These are phyloP conservation scores for Chionomys nivalis DNA, from an alignment of 2,113 vertebrate species.

Conservation along the genomic window DNA sequence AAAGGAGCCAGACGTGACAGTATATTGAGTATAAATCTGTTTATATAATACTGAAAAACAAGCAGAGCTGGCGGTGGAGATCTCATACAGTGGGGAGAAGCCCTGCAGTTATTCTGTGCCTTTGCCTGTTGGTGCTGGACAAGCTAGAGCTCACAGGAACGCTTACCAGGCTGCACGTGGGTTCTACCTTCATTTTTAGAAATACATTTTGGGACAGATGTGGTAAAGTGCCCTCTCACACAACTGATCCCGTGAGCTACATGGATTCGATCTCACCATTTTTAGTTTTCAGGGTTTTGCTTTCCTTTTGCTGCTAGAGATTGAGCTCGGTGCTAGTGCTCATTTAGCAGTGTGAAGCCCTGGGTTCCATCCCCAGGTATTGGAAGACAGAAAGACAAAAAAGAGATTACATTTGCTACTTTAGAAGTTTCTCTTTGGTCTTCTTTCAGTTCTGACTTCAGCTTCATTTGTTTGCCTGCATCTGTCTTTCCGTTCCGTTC, in stretches of 20 bases:
- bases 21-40: not conserved
- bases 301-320: not conserved
- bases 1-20: not conserved
- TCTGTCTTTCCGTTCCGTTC: not conserved
- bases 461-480: not conserved
- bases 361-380: not conserved
- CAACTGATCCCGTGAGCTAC: not conserved
- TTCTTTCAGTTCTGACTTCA: constrained; percentile 31
- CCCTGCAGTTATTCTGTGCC: not conserved
- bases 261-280: not conserved
- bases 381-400: not conserved
- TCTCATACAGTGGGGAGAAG: not conserved
- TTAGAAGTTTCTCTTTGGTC: not conserved
- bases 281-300: not conserved
- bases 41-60: not conserved
- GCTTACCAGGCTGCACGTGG: not conserved
- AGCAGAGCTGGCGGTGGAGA: not conserved
- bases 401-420: not conserved
- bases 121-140: not conserved
- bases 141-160: not conserved
- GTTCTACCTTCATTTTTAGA: not conserved
- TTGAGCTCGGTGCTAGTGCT: not conserved
- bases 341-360: not conserved
- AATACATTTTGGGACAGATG: not conserved
- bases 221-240: not conserved